These are phyloP conservation scores for Lycaon pictus DNA, from an alignment of 2,113 vertebrate species.

Conservation along the genomic window DNA sequence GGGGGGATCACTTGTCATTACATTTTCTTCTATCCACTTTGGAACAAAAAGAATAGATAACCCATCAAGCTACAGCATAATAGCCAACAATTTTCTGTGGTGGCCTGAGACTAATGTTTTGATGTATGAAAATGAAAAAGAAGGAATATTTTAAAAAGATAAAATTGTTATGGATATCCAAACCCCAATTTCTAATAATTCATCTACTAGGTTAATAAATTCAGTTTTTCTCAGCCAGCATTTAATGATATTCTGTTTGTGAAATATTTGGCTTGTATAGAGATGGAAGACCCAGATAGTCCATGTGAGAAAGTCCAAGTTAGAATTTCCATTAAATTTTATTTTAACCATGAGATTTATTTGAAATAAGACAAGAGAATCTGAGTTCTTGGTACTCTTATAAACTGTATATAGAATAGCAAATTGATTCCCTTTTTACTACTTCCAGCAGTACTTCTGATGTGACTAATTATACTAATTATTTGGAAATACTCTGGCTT, in stretches of 20 bases:
- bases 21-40: background rate
- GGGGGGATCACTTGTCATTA: background rate
- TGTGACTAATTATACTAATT: background rate
- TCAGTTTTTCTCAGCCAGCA: background rate
- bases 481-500: background rate
- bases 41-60: background rate
- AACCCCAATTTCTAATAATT: background rate
- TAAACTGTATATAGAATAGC: background rate
- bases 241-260: background rate
- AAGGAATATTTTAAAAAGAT: background rate
- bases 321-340: background rate
- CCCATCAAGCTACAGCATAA: background rate
- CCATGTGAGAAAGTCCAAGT: background rate
- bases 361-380: background rate
- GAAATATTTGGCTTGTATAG: background rate
- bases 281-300: background rate
- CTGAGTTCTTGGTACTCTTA: slow-evolving; percentile 25
- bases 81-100: background rate
- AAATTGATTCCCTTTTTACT: background rate
- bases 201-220: background rate
- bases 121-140: background rate
- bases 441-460: background rate
- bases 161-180: background rate
- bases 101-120: background rate
- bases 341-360: slow-evolving; percentile 38